Percentiles rank a stretch among this genome's conserved stretches.
Conservation (phyloP, 1,140 invertebrate species). For the Ladona fulva region DNA sequence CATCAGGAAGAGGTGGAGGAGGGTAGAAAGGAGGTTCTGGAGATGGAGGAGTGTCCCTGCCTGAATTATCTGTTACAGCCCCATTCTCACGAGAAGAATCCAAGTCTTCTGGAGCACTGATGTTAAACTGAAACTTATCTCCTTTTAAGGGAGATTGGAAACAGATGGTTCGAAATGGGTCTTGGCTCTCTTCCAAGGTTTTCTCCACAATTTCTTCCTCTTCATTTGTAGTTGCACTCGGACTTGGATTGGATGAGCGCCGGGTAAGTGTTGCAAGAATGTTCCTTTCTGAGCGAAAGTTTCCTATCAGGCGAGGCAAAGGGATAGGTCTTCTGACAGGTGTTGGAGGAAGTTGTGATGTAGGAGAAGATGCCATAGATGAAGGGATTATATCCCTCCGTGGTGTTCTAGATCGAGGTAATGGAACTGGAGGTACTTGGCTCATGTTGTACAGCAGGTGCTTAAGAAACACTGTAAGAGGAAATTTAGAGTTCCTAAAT, state of each 20-base stretch:
- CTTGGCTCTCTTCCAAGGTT: neutral
- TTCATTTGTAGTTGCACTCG: neutral
- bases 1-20: slow-evolving; percentile 47
- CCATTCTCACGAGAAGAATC: slow-evolving; percentile 12
- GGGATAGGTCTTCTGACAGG: neutral
- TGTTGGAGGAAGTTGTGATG: neutral
- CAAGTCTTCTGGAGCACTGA: slow-evolving; percentile 23
- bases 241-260: neutral
- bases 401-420: no score
- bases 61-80: slow-evolving; percentile 15
- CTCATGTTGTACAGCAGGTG: no score
- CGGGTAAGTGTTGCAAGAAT: neutral
- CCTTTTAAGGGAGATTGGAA: slow-evolving; percentile 37
- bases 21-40: slow-evolving; percentile 46
- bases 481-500: no score
- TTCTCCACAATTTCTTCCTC: neutral
- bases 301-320: neutral
- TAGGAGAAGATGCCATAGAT: neutral
- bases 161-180: slow-evolving; percentile 35
- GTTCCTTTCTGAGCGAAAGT: neutral
- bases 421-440: no score
- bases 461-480: no score
- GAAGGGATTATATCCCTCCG: no score
- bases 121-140: slow-evolving; percentile 7
- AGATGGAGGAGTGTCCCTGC: slow-evolving; percentile 29